Evolutionary conservation across 2,888 invertebrate genomes (phyloP).

Genomic region (Thereva nobilitata): DNA sequence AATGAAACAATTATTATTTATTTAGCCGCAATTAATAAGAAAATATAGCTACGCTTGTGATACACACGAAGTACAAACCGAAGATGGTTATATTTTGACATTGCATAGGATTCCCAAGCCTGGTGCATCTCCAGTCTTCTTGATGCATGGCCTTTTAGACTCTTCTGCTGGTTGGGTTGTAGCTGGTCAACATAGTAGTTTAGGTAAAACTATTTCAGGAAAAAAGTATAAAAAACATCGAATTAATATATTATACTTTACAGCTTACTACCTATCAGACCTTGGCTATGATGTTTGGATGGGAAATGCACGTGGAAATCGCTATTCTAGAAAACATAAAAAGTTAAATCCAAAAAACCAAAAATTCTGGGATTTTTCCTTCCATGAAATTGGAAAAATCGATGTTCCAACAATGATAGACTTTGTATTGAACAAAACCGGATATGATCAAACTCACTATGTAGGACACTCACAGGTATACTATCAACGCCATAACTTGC

Average conservation of each 20-base stretch:
- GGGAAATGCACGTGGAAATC: conserved; percentile 41
- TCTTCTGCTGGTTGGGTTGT: conserved; percentile 71
- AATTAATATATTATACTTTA: background rate
- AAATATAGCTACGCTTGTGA: conserved; percentile 69
- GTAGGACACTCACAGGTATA: conserved; percentile 63
- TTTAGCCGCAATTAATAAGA: conserved; percentile 12
- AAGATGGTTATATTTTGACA: conserved; percentile 78
- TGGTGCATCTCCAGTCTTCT: conserved; percentile 53
- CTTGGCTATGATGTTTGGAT: conserved; percentile 39
- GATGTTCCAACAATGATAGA: conserved; percentile 63
- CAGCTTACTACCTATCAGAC: conserved; percentile 42
- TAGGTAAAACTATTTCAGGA: conserved; percentile 46
- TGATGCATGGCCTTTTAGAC: conserved; percentile 69
- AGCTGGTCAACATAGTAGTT: conserved; percentile 64
- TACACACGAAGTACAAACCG: conserved; percentile 68
- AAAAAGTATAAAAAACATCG: background rate
- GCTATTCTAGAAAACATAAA: conserved; percentile 41
- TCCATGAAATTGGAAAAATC: conserved; percentile 62
- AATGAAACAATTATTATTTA: background rate
- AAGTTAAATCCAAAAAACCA: conserved; percentile 25
- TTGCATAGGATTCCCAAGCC: conserved; percentile 75
- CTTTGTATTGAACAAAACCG: conserved; percentile 54
- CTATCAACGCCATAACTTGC: too few species aligned
- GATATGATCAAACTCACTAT: conserved; percentile 57
- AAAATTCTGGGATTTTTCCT: conserved; percentile 46